Conservation (phyloP, 2,888 invertebrate species). For the Campaea margaritaria region DNA sequence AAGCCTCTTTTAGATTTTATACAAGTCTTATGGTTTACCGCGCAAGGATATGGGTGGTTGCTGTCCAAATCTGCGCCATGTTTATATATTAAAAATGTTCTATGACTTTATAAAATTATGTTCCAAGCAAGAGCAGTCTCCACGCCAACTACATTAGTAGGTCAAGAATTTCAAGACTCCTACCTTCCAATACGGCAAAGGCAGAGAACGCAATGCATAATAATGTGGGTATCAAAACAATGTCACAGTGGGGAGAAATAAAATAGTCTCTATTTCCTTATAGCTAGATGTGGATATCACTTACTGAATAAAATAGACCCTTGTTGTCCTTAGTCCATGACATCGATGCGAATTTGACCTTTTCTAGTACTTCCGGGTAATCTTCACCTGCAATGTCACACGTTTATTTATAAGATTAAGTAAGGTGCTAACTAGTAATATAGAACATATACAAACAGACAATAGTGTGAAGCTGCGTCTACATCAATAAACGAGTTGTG, state of each 20-base stretch:
- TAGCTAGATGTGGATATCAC: slow-evolving; percentile 44
- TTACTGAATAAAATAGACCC: slow-evolving; percentile 97
- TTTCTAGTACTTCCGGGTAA: slow-evolving; percentile 94
- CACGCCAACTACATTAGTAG: not conserved
- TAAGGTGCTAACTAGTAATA: not conserved
- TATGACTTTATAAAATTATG: too few relatives aligned
- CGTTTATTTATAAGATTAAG: not conserved
- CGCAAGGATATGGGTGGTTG: too few relatives aligned
- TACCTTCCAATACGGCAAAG: not conserved
- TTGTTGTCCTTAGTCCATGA: slow-evolving; percentile 98
- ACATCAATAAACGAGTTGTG: too few relatives aligned
- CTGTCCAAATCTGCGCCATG: too few relatives aligned
- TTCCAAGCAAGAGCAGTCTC: slow-evolving; percentile 5
- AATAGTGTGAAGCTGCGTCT: too few relatives aligned
- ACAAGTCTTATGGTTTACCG: too few relatives aligned
- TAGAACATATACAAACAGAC: too few relatives aligned
- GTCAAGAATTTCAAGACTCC: slow-evolving; percentile 4
- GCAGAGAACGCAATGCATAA: not conserved
- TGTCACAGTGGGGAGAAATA: slow-evolving; percentile 15
- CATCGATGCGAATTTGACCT: slow-evolving; percentile 96
- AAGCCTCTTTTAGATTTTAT: too few relatives aligned
- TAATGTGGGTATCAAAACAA: slow-evolving; percentile 12
- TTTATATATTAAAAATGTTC: too few relatives aligned
- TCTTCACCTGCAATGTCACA: slow-evolving; percentile 87
- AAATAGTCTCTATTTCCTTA: not conserved